These are phyloP conservation scores for Arenicola marina DNA, from an alignment of 2,888 invertebrate species.

Conservation along the genomic window DNA sequence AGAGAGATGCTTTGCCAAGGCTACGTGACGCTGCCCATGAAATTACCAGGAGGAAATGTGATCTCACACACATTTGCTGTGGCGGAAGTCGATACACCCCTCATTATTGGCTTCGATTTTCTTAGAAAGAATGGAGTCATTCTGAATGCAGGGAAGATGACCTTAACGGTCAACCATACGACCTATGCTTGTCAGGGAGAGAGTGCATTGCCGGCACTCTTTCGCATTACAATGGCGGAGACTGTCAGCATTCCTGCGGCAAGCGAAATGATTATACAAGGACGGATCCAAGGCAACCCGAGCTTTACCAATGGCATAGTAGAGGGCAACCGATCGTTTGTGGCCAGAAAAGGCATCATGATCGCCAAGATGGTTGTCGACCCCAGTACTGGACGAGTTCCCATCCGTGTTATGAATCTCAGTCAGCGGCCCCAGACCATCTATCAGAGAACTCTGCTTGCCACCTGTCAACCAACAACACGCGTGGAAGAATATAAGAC, in stretches of 20 bases:
- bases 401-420: not conserved
- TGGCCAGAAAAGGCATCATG: not conserved
- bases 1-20: not conserved
- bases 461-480: not conserved
- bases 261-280: not conserved
- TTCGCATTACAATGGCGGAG: not conserved
- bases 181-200: not conserved
- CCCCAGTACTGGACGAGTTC: not conserved
- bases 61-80: not conserved
- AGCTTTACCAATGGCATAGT: not conserved
- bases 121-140: not conserved
- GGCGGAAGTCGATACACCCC: not conserved
- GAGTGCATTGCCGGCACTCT: not conserved
- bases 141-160: not conserved
- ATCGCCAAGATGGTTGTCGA: not conserved
- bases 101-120: not conserved
- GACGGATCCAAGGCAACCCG: not conserved
- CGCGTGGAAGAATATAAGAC: not conserved
- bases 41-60: not conserved
- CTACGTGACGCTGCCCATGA: not conserved
- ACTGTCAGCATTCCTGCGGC: not conserved
- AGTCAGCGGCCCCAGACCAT: not conserved
- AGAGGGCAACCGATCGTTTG: not conserved
- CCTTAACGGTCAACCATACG: not conserved
- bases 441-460: not conserved